phyloP scores from a whole-genome alignment of 2,113 vertebrate species.

The Amia ocellicauda region DNA sequence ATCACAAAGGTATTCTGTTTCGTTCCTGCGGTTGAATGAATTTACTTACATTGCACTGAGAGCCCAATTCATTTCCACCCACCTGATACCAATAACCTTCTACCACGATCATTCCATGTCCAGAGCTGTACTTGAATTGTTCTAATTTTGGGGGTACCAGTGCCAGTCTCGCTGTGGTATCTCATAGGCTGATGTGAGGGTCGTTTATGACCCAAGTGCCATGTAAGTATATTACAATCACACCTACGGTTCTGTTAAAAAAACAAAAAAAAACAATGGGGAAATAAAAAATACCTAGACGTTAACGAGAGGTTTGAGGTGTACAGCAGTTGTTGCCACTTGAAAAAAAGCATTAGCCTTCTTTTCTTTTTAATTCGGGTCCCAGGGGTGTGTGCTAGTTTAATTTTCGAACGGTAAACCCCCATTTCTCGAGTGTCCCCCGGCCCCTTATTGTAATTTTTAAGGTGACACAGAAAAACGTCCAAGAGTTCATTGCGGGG shows the following conservation, averaged over 20 bases:
- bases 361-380: slow-evolving; percentile 8
- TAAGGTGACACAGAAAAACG: too few species aligned
- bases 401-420: neutral
- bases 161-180: slow-evolving; percentile 23
- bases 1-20: slow-evolving; percentile 25
- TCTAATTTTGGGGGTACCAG: slow-evolving; percentile 24
- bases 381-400: slow-evolving; percentile 12
- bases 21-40: slow-evolving; percentile 23
- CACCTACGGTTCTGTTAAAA: slow-evolving; percentile 18
- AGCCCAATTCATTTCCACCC: slow-evolving; percentile 29
- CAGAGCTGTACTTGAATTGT: slow-evolving; percentile 51
- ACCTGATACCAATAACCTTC: slow-evolving; percentile 26
- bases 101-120: slow-evolving; percentile 55
- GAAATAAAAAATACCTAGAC: slow-evolving; percentile 7
- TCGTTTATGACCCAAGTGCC: slow-evolving; percentile 42
- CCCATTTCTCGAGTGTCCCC: too few species aligned
- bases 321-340: slow-evolving; percentile 21
- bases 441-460: too few species aligned
- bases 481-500: too few species aligned
- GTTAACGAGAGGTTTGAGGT: neutral
- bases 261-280: too few species aligned
- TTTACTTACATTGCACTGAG: slow-evolving; percentile 47
- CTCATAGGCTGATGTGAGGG: neutral
- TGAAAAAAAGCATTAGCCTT: slow-evolving; percentile 7
- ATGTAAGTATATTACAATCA: slow-evolving; percentile 23